A percentile compares a stretch with the other conserved stretches of the same genome.
Conservation (phyloP, 2,113 vertebrate genomes). For the Corythornis madagascariensis region DNA sequence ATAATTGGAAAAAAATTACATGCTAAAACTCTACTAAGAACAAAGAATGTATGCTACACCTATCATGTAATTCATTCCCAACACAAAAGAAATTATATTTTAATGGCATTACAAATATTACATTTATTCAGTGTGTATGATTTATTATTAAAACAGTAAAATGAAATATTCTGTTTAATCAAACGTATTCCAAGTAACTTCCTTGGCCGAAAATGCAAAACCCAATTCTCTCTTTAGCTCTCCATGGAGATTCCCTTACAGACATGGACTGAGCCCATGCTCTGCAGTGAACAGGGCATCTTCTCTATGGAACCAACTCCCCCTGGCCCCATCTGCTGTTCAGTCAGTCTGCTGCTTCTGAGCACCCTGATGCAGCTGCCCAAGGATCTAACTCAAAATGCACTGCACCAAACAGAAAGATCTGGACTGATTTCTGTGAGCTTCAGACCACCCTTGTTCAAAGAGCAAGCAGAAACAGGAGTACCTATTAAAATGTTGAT, state of each 20-base stretch:
- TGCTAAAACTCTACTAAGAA: conserved; percentile 5
- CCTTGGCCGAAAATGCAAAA: not conserved
- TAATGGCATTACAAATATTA: conserved; percentile 66
- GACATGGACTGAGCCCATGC: fast-evolving
- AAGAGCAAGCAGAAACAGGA: not conserved
- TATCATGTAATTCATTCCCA: conserved; percentile 41
- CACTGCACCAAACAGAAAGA: not conserved
- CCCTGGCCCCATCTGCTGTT: not conserved
- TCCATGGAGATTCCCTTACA: not conserved
- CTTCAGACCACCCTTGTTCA: not conserved
- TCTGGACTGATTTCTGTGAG: not conserved
- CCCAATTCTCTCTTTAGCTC: not conserved
- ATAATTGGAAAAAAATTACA: conserved; percentile 56
- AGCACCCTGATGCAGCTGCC: fast-evolving
- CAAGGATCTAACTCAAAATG: too few relatives aligned
- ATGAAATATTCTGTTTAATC: conserved; percentile 68
- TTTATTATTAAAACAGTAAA: conserved; percentile 69
- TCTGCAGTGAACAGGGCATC: not conserved
- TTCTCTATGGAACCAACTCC: not conserved
- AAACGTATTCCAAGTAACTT: conserved; percentile 28
- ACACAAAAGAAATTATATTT: conserved; percentile 68
- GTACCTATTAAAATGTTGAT: not conserved
- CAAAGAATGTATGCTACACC: conserved; percentile 20
- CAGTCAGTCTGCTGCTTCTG: not conserved
- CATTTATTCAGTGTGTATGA: conserved; percentile 52